phyloP scores from a whole-genome alignment of 2,113 vertebrate genomes.

The Xiphophorus maculatus region DNA sequence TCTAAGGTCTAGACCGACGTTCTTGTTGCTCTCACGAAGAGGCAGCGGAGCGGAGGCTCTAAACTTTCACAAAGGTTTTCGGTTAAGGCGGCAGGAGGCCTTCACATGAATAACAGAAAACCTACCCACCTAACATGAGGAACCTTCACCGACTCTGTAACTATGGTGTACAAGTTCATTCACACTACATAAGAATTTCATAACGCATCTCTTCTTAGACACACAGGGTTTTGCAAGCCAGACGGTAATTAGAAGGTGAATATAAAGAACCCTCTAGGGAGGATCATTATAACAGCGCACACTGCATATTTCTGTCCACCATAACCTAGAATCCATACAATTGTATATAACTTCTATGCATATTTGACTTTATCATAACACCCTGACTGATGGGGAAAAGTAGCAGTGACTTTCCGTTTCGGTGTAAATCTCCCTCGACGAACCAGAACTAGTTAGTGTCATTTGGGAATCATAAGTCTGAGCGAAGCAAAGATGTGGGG shows the following conservation, averaged over 20 bases:
- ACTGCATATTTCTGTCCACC: background rate
- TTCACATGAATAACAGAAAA: background rate
- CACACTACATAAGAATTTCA: background rate
- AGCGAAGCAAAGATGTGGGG: background rate
- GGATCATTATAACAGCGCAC: background rate
- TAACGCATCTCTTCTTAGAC: background rate
- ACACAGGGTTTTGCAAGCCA: too few species aligned
- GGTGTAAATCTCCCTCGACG: background rate
- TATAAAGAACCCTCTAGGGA: background rate
- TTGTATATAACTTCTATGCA: background rate
- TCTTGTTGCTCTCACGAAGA: constrained; percentile 8
- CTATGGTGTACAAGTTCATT: background rate
- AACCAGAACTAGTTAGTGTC: too few species aligned
- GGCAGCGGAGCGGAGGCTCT: background rate
- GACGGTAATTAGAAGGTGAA: background rate
- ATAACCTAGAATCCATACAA: background rate
- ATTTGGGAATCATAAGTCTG: background rate
- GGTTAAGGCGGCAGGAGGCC: constrained; percentile 4
- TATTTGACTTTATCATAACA: background rate
- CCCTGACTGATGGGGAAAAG: background rate
- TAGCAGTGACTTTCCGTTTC: background rate
- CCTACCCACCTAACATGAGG: background rate
- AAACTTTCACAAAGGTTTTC: constrained; percentile 17
- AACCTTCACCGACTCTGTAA: background rate
- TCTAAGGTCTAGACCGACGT: constrained; percentile 32